These are phyloP conservation scores for Rhaphigaster nebulosa DNA, from an alignment of 2,888 invertebrate species.

Conservation along the genomic window DNA sequence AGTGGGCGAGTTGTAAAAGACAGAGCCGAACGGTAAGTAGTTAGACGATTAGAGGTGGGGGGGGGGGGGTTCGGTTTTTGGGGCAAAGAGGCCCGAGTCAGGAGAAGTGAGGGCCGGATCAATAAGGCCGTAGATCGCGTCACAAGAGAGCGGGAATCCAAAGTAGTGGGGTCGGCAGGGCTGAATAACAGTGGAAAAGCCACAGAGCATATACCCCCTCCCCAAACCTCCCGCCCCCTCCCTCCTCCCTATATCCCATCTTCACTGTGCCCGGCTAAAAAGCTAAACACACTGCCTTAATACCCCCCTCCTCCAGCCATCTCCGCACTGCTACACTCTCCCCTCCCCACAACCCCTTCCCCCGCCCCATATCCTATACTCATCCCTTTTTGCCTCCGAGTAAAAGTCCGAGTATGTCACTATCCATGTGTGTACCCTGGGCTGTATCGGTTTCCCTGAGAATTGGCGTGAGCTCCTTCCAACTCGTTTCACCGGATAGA, in stretches of 20 bases:
- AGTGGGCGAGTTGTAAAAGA: conserved; percentile 35
- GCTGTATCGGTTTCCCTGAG: neutral
- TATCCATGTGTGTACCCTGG: neutral
- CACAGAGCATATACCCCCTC: conserved; percentile 63
- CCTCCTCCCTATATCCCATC: conserved; percentile 56
- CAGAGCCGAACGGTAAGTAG: conserved; percentile 39
- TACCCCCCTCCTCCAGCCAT: conserved; percentile 60
- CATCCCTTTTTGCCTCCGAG: conserved; percentile 57
- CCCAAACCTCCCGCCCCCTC: conserved; percentile 36
- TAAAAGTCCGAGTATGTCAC: conserved; percentile 16
- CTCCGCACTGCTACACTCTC: conserved; percentile 60
- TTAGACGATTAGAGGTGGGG: conserved; percentile 50
- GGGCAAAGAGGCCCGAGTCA: conserved; percentile 53
- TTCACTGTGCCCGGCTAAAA: conserved; percentile 62
- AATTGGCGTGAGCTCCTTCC: neutral
- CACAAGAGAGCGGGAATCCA: conserved; percentile 59
- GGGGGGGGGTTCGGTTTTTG: conserved; percentile 53
- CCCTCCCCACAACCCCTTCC: conserved; percentile 54
- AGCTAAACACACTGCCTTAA: conserved; percentile 65
- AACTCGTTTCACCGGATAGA: neutral
- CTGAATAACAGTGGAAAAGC: conserved; percentile 65
- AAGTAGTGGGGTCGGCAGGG: conserved; percentile 58
- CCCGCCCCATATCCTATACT: conserved; percentile 58
- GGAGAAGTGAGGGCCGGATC: conserved; percentile 53
- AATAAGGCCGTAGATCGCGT: conserved; percentile 60